A percentile compares a stretch with the other conserved stretches of the same genome.
These are phyloP conservation scores for Danaus melanippus DNA, from an alignment of 1,140 invertebrate genomes.

Conservation along the genomic window DNA sequence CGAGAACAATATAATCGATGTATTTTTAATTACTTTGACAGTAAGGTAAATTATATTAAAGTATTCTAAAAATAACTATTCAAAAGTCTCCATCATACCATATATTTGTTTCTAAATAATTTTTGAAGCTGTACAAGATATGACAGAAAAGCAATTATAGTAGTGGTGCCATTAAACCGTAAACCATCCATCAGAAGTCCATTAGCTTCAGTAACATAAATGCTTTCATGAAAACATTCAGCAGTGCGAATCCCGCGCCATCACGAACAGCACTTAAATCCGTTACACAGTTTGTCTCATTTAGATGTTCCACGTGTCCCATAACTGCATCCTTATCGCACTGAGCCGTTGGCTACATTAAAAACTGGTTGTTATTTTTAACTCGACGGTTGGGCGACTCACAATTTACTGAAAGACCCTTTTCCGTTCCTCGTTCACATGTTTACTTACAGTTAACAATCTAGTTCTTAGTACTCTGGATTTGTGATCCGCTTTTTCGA, in stretches of 20 bases:
- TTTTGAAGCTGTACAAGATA: no score
- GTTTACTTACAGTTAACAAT: conserved; percentile 21
- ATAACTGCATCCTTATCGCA: conserved; percentile 54
- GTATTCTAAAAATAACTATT: no score
- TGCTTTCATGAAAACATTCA: conserved; percentile 42
- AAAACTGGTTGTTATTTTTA: conserved; percentile 73
- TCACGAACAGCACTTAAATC: conserved; percentile 59
- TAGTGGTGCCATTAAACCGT: conserved; percentile 1
- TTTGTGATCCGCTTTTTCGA: no score
- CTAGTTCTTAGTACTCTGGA: conserved; percentile 10
- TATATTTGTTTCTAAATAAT: no score
- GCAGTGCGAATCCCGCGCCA: conserved; percentile 56
- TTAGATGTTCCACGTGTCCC: conserved; percentile 41
- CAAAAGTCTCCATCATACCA: no score
- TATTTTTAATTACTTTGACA: no score
- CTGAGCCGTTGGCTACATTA: conserved; percentile 57
- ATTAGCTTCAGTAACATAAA: conserved; percentile 24
- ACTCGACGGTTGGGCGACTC: conserved; percentile 66
- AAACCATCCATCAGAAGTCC: background rate
- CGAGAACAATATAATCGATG: no score
- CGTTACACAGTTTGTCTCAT: conserved; percentile 52
- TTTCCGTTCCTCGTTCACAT: conserved; percentile 56
- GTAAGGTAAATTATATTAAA: no score
- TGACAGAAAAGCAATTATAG: no score
- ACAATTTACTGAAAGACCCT: conserved; percentile 51